Evolutionary conservation across 2,888 invertebrate species (phyloP), one percentile per base, ranked within the genome.

Genomic region (Cryptus viduatorius): DNA sequence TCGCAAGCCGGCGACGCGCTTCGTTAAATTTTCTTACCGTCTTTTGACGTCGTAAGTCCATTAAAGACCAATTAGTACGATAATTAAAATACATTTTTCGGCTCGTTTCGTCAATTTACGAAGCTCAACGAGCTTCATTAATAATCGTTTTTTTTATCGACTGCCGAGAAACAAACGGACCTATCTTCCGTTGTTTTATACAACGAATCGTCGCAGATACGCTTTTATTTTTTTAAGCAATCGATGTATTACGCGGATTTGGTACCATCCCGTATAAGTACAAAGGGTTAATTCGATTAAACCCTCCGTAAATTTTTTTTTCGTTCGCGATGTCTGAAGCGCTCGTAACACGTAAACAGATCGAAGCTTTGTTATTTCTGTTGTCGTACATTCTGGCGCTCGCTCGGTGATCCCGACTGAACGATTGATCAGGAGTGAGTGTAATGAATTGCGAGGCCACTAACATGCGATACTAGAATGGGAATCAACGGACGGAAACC

Each of bases 401-500:
- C n/a, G 31, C 50, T 16, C 14, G 48, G 5, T 19, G 29, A 42
- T 14, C 37, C 53, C 19, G n/a, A 3, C 19, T n/a, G 29, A 42
- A 46, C 75, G 68, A 75, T 83, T 75, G 44, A 12, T 69, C 53
- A 53, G 19, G 53, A 64, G 53, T 16, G 72, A 77, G 50, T 61
- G 50, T 56, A 73, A 69, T 56, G 68, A 79, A 73, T 82, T 53
- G 44, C 73, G 61, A 69, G 78, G 69, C 56, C 82, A 53, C 78
- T 61, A 53, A 79, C 64, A 75, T 68, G 73, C 73, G 53, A 64
- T 64, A 78, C 61, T 61, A 56, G 72, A 50, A 44, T 37, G 59
- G 75, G 65, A 71, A 65, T 65, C 42, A 65, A 44, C 71, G 29
- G 48, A 71, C 59, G 72, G 72, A 65, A 79, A 79, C 53, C 42